Evolutionary conservation across 2,797 vertebrate genomes (phyloP), one percentile per base, ranked within the genome.

Genomic region (Pseudochirops cupreus): DNA sequence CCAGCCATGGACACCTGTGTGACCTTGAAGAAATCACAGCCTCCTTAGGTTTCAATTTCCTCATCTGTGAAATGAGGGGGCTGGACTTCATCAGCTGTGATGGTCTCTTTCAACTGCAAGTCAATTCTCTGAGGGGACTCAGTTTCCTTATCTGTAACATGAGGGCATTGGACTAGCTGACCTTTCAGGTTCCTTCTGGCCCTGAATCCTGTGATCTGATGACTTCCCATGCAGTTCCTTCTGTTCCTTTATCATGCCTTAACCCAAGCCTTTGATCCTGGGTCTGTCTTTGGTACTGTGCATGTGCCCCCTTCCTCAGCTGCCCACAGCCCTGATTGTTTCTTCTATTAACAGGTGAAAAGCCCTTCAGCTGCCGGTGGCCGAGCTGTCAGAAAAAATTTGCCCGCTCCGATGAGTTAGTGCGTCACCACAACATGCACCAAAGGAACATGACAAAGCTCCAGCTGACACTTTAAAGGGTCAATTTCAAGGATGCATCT

Each of bases 381-480:
- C 99, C 99, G 97, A 99, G 99, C 98, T 99, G 99, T 99, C 99
- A 99, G 99, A 99, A 99, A 99, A 99, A 99, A 99, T 99, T 99
- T 98, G 99, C 99, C 97, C 99, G 99, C 96, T 99, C 99, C 94
- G 99, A 99, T 94, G 99, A 99, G 98, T 99, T 99, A 98, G 99
- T 99, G 98, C 99, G 99, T 97, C 99, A 99, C 98, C 99, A 99
- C 99, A 99, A 99, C 99, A 99, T 99, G 99, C 99, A 99, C 98
- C 99, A 99, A 99, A 99, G 99, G 98, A 99, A 99, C 98, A 99
- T 99, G 99, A 99, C 99, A 98, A 99, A 99, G 97, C 99, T 99
- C 94, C 99, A 99, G 98, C 98, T 99, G 98, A 99, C 99, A 94
- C 99, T 99, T 98, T 99, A 99, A 98, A 98, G 98, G 97, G 93